Conservation (phyloP, 2,888 invertebrate genomes). For the Eupithecia exiguata region DNA sequence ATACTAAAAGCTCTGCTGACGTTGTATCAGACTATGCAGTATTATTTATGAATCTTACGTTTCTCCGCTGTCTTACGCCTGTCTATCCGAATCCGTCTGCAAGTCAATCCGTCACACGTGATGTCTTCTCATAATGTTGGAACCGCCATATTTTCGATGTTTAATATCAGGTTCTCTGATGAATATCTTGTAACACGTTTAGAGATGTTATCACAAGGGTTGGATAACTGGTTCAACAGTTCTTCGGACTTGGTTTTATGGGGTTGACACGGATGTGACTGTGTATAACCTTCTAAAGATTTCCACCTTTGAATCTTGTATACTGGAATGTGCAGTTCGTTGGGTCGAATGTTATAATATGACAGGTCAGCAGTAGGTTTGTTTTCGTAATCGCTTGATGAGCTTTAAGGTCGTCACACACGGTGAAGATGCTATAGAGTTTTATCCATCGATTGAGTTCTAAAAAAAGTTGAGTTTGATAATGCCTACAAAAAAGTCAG, state of each 20-base stretch:
- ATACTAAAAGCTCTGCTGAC: too few species aligned
- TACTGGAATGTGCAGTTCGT: background rate
- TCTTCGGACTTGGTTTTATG: conserved; percentile 13
- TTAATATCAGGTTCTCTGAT: conserved; percentile 65
- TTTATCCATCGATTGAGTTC: too few species aligned
- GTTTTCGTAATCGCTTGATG: background rate
- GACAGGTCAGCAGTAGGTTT: background rate
- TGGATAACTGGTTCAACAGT: conserved; percentile 39
- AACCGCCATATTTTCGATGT: conserved; percentile 20
- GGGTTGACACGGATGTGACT: conserved; percentile 11
- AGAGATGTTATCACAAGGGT: conserved; percentile 41
- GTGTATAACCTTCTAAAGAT: background rate
- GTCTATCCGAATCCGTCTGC: background rate
- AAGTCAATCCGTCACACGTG: background rate
- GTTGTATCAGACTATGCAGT: too few species aligned
- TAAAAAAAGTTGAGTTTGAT: too few species aligned
- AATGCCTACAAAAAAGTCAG: too few species aligned
- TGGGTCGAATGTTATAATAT: background rate
- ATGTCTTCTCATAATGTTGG: background rate
- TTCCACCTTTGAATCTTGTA: background rate
- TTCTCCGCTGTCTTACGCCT: background rate
- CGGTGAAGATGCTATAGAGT: too few species aligned
- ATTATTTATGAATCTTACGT: background rate
- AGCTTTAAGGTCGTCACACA: too few species aligned
- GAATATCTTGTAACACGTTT: conserved; percentile 52